A percentile compares a stretch with the other conserved stretches of the same genome.
Evolutionary conservation across 2,113 vertebrate genomes (phyloP).

Genomic region (Arizona elegans): DNA sequence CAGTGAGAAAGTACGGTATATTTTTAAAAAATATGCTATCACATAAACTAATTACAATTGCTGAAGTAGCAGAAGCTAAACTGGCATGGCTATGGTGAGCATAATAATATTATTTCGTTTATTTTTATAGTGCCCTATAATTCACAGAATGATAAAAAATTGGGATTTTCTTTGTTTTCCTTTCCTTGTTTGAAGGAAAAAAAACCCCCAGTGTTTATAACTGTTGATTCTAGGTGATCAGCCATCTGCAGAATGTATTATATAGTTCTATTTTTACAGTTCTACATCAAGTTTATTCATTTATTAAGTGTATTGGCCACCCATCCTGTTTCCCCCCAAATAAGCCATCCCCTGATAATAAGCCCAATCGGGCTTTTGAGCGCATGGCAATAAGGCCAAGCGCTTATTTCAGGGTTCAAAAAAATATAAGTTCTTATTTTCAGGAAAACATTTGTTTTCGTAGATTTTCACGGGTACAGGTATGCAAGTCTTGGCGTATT

Average conservation of each 20-base stretch:
- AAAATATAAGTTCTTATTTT: too few relatives aligned
- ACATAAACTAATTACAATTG: constrained; percentile 7
- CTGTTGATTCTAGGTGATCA: background rate
- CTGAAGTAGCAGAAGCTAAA: constrained; percentile 3
- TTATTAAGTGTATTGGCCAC: too few relatives aligned
- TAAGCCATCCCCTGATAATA: too few relatives aligned
- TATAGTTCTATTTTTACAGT: background rate
- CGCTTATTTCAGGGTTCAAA: too few relatives aligned
- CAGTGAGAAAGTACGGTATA: constrained; percentile 11
- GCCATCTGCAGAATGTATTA: background rate
- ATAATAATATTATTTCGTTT: background rate
- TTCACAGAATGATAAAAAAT: background rate
- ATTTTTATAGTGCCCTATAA: background rate
- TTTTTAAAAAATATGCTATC: background rate
- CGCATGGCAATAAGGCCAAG: too few relatives aligned
- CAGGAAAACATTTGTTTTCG: too few relatives aligned
- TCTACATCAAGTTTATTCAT: background rate
- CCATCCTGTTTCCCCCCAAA: too few relatives aligned
- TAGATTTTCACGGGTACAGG: too few relatives aligned
- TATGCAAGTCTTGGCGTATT: too few relatives aligned
- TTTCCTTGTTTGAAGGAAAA: too few relatives aligned
- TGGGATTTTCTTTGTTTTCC: too few relatives aligned
- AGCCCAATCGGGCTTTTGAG: too few relatives aligned
- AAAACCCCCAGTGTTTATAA: background rate
- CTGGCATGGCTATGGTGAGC: background rate